phyloP scores from a whole-genome alignment of 2,888 invertebrate genomes.

The Volucella inflata region DNA sequence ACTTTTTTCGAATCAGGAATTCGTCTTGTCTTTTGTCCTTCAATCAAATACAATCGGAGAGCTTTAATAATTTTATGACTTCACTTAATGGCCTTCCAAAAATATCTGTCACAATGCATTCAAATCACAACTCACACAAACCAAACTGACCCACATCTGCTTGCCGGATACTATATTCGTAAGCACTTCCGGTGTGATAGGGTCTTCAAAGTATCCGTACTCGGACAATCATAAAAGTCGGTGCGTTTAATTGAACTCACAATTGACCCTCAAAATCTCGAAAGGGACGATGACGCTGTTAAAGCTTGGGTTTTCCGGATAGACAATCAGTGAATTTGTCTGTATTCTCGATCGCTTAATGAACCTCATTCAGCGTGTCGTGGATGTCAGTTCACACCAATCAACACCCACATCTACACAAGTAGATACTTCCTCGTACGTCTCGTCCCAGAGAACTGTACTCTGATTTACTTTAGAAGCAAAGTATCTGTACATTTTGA shows the following conservation, averaged over 20 bases:
- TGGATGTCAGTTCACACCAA: slow-evolving; percentile 36
- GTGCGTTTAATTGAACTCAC: slow-evolving; percentile 48
- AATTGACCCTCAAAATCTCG: slow-evolving; percentile 48
- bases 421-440: not conserved
- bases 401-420: slow-evolving; percentile 44
- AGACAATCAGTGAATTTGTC: slow-evolving; percentile 37
- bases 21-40: not conserved
- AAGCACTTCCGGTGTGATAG: slow-evolving; percentile 34
- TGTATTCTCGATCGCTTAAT: slow-evolving; percentile 28
- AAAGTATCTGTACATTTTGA: not conserved
- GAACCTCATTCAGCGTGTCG: slow-evolving; percentile 40
- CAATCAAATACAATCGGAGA: not conserved
- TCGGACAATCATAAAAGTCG: not conserved
- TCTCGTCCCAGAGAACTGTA: not conserved
- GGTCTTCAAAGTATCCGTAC: not conserved
- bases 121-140: not conserved
- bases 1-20: not conserved
- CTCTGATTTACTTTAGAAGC: slow-evolving; percentile 26
- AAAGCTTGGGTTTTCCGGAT: slow-evolving; percentile 50
- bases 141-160: slow-evolving; percentile 25
- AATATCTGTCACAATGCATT: not conserved
- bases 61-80: not conserved
- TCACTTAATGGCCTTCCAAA: slow-evolving; percentile 15
- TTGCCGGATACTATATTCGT: not conserved
- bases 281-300: slow-evolving; percentile 12